These are phyloP conservation scores for Pseudomugil gertrudae DNA, from an alignment of 2,797 vertebrate genomes.

Conservation along the genomic window DNA sequence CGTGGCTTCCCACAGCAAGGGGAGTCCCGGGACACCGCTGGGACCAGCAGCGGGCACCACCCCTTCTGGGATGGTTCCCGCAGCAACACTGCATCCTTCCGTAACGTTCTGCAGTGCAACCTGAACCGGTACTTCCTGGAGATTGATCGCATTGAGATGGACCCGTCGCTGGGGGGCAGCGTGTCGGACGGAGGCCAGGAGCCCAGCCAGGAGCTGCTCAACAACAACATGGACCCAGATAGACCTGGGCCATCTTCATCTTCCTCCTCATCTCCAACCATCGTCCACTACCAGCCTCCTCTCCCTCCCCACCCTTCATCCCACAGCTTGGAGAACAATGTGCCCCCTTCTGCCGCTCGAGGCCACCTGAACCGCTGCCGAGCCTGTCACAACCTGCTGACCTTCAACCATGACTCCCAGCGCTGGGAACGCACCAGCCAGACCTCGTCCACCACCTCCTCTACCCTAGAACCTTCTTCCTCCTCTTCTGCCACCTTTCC, in stretches of 20 bases:
- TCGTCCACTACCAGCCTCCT: slow-evolving; percentile 82
- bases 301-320: slow-evolving; percentile 67
- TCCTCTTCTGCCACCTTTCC: slow-evolving; percentile 72
- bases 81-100: slow-evolving; percentile 85
- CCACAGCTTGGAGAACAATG: slow-evolving; percentile 87
- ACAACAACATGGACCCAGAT: slow-evolving; percentile 94
- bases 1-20: slow-evolving; percentile 87
- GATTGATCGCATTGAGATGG: slow-evolving; percentile 94
- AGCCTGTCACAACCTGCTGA: slow-evolving; percentile 98
- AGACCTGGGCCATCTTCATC: slow-evolving; percentile 88
- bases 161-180: slow-evolving; percentile 84
- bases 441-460: slow-evolving; percentile 73
- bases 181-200: slow-evolving; percentile 77
- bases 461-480: slow-evolving; percentile 72
- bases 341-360: slow-evolving; percentile 76
- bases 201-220: slow-evolving; percentile 92
- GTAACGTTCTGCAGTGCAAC: slow-evolving; percentile 96
- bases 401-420: slow-evolving; percentile 97
- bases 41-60: slow-evolving; percentile 86
- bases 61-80: slow-evolving; percentile 84
- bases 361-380: slow-evolving; percentile 96
- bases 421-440: slow-evolving; percentile 95
- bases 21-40: slow-evolving; percentile 73
- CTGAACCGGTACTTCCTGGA: slow-evolving; percentile 98
- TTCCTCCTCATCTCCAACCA: slow-evolving; percentile 53